Conservation (phyloP, 2,888 invertebrate genomes). For the Hedya salicella region DNA sequence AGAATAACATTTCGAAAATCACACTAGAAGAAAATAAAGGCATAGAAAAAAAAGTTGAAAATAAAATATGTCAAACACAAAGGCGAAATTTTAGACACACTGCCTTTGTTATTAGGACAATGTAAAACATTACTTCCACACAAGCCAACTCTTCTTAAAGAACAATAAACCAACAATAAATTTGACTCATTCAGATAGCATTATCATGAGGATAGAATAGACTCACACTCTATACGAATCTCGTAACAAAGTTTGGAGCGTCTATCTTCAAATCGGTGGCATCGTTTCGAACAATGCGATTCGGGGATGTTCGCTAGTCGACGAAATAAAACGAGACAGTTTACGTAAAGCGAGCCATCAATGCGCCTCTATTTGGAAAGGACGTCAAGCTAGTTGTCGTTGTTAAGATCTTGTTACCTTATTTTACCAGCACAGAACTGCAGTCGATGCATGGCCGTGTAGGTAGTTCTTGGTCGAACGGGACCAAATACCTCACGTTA, state of each 20-base stretch:
- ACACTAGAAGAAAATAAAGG: not conserved
- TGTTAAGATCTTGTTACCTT: not conserved
- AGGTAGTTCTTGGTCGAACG: not conserved
- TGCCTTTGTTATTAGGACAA: slow-evolving; percentile 25
- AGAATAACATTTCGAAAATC: not conserved
- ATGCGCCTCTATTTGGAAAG: not conserved
- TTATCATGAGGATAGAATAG: slow-evolving; percentile 28
- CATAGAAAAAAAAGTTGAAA: not conserved
- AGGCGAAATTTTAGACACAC: slow-evolving; percentile 5
- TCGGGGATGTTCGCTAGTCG: slow-evolving; percentile 35
- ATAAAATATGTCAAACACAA: not conserved
- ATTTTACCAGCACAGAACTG: not conserved
- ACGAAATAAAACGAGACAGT: slow-evolving; percentile 39
- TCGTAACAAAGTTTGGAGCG: slow-evolving; percentile 39
- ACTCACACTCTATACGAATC: slow-evolving; percentile 24
- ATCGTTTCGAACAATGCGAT: slow-evolving; percentile 40
- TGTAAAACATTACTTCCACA: slow-evolving; percentile 18
- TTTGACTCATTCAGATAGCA: slow-evolving; percentile 22
- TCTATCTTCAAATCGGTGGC: slow-evolving; percentile 39
- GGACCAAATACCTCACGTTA: not conserved
- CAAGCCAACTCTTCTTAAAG: slow-evolving; percentile 24
- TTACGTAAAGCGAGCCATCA: slow-evolving; percentile 9
- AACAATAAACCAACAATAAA: slow-evolving; percentile 38
- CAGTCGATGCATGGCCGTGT: slow-evolving; percentile 6
- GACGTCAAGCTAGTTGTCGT: not conserved